phyloP scores from a whole-genome alignment of 2,888 invertebrate species.

The Tinea trinotella region DNA sequence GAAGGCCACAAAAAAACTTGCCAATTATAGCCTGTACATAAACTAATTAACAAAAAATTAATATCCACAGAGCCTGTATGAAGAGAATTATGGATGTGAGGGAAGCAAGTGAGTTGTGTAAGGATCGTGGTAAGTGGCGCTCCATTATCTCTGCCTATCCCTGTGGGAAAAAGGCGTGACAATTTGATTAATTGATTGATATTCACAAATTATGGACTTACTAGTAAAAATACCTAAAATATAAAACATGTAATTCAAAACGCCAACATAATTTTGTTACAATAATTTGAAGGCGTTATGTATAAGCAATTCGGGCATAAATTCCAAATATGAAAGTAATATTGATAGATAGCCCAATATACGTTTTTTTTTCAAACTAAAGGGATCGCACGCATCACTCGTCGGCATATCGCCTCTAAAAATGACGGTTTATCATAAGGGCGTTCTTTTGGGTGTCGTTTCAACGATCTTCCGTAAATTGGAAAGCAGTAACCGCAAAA shows the following conservation, averaged over 20 bases:
- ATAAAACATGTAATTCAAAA: not conserved
- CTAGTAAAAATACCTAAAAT: too few species aligned
- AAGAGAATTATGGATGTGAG: too few species aligned
- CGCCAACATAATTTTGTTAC: not conserved
- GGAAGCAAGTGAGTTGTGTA: too few species aligned
- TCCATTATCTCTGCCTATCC: too few species aligned
- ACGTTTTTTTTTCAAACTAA: conserved; percentile 30
- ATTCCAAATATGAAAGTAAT: conserved; percentile 35
- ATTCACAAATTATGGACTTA: too few species aligned
- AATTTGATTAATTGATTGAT: too few species aligned
- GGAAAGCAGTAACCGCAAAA: conserved; percentile 35
- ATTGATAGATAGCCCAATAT: conserved; percentile 51
- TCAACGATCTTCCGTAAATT: conserved; percentile 36
- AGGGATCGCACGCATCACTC: conserved; percentile 26
- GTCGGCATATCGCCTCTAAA: conserved; percentile 28
- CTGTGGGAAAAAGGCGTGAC: too few species aligned
- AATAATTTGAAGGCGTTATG: conserved; percentile 17
- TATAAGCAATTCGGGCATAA: conserved; percentile 28
- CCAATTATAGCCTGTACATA: too few species aligned
- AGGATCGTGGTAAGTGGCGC: too few species aligned
- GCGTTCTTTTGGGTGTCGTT: conserved; percentile 29
- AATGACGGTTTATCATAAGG: conserved; percentile 37
- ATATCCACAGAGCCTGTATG: too few species aligned
- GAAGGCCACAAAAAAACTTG: too few species aligned
- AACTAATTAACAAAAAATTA: too few species aligned